Percentiles rank a stretch among this genome's conserved stretches.
These are phyloP conservation scores for Norana najaformis DNA, from an alignment of 2,888 invertebrate genomes.

Conservation along the genomic window DNA sequence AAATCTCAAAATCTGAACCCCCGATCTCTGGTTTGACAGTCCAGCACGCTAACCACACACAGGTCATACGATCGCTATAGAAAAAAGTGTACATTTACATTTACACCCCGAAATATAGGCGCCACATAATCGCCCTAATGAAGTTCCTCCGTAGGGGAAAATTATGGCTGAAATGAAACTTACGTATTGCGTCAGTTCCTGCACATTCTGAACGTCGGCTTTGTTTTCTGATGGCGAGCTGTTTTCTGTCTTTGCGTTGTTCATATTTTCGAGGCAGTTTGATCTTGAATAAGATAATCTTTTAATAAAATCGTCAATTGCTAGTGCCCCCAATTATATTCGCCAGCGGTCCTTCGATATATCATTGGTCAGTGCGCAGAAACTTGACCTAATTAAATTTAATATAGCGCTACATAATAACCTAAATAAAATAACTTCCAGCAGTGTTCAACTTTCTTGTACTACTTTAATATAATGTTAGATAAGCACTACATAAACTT, in stretches of 20 bases:
- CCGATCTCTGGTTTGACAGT: too few species aligned
- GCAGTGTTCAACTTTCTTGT: too few species aligned
- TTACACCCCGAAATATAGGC: too few species aligned
- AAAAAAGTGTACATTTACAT: too few species aligned
- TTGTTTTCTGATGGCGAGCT: background rate
- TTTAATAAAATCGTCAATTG: background rate
- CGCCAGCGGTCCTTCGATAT: too few species aligned
- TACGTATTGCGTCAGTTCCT: slow-evolving; percentile 33
- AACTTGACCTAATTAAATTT: background rate
- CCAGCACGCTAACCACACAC: too few species aligned
- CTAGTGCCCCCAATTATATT: background rate
- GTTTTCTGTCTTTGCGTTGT: slow-evolving; percentile 20
- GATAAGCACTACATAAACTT: too few species aligned
- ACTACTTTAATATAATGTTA: too few species aligned
- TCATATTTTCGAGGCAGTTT: background rate
- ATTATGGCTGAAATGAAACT: background rate
- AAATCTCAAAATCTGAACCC: too few species aligned
- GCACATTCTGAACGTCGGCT: slow-evolving; percentile 23
- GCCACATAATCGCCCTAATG: too few species aligned
- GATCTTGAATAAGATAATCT: background rate
- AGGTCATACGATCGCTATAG: too few species aligned
- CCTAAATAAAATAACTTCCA: background rate
- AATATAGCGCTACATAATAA: background rate
- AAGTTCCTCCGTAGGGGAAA: too few species aligned
- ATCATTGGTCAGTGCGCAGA: background rate